Evolutionary conservation across 2,113 vertebrate genomes (phyloP).

Genomic region (Carettochelys insculpta): DNA sequence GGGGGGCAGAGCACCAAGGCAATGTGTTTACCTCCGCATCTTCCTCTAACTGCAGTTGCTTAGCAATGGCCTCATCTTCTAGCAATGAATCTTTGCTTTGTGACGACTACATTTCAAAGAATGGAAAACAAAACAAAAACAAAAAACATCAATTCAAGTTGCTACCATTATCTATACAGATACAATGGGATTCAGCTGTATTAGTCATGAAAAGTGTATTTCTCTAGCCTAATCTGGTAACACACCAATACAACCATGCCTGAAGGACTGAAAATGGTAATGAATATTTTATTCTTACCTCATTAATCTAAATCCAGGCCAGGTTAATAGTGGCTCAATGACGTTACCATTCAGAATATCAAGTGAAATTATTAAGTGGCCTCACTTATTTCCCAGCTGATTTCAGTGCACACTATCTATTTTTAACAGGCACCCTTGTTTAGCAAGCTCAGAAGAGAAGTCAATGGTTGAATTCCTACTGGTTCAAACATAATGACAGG

Average conservation of each 20-base stretch:
- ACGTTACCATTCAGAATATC: neutral
- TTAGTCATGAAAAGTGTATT: neutral
- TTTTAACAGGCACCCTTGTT: neutral
- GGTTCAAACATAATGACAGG: neutral
- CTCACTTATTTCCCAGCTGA: neutral
- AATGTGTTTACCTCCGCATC: constrained; percentile 84
- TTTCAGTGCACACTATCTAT: neutral
- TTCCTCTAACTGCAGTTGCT: constrained; percentile 90
- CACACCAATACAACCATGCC: neutral
- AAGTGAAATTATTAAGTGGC: neutral
- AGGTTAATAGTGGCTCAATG: neutral
- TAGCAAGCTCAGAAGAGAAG: neutral
- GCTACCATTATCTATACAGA: neutral
- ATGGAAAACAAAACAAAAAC: constrained; percentile 55
- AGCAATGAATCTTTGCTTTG: constrained; percentile 75
- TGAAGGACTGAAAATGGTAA: neutral
- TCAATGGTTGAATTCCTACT: neutral
- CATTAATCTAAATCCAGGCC: neutral
- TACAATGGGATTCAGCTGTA: neutral
- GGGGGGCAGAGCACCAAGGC: neutral
- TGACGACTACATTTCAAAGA: constrained; percentile 73
- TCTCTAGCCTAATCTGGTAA: neutral
- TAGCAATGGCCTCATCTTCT: constrained; percentile 88
- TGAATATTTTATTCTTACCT: neutral
- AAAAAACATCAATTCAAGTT: neutral